Evolutionary conservation across 2,888 invertebrate species (phyloP).

Genomic region (Phaedon cochleariae): DNA sequence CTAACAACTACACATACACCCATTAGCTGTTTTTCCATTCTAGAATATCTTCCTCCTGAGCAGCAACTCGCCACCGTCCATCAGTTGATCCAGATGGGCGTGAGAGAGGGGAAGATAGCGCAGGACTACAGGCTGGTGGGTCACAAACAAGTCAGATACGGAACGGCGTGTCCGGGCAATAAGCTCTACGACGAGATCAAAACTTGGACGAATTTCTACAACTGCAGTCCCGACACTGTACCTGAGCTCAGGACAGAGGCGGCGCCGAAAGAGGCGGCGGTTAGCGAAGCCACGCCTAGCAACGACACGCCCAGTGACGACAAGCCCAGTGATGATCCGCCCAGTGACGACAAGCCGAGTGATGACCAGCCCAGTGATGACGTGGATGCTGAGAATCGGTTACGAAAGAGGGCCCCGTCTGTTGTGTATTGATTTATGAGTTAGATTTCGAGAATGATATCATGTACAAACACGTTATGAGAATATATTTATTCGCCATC

Average conservation of each 20-base stretch:
- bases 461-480: too few species aligned
- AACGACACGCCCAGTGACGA: background rate
- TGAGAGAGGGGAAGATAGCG: conserved; percentile 68
- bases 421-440: too few species aligned
- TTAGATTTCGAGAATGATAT: too few species aligned
- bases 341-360: background rate
- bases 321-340: background rate
- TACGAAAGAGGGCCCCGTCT: background rate
- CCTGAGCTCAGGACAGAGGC: background rate
- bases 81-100: conserved; percentile 69
- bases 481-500: too few species aligned
- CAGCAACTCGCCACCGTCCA: conserved; percentile 68
- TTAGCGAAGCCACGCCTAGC: too few species aligned
- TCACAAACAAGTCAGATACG: conserved; percentile 68
- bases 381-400: background rate
- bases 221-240: background rate
- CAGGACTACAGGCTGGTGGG: conserved; percentile 71
- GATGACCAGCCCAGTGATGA: background rate
- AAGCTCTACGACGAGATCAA: conserved; percentile 69
- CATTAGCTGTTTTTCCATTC: too few species aligned
- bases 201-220: conserved; percentile 67
- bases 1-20: too few species aligned
- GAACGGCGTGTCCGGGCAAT: conserved; percentile 75
- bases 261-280: too few species aligned
- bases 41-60: conserved; percentile 69